Evolutionary conservation across 2,113 vertebrate species (phyloP), one percentile per base, ranked within the genome.

Genomic region (Rhinoderma darwinii): DNA sequence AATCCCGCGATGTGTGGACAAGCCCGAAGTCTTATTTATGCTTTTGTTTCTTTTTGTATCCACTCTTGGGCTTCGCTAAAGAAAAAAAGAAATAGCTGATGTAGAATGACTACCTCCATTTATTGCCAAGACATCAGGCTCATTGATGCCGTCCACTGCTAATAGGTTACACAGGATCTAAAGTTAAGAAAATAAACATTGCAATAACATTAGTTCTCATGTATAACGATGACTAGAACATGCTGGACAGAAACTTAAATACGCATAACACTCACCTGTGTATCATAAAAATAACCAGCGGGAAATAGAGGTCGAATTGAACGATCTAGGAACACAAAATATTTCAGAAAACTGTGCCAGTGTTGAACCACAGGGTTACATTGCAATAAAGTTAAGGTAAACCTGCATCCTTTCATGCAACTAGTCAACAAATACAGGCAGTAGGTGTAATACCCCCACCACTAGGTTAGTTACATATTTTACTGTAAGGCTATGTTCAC

Each of bases 141-240:
- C 95, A 94, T 99, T 97, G 88, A 96, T 85, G 20, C 97, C 97
- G 91, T 99, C 98, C 56, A 98, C 98, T 86, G 98, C 97, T 82
- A 99, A 94, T 90, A 99, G 94, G 93, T 99, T 99, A 94, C 98
- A 99, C 89, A 98, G 92, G 86, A 99, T 90, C 98, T 99, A 89
- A 76, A 77, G 89, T 76, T 89, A 90, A 86, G 54, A 91, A 89
- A 92, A 86, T n/a, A 56, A 72, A 37, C 1, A 78, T 22, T 18
- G 51, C 32, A 84, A 56, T 22, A 54, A 5, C 4, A 75, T 47
- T 27, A 59, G 25, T 32, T 20, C 8, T 10, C 4, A 78, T 8
- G 35, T 27, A 78, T 15, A 35, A 54, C 15, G 32, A 50, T 78
- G 72, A 43, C 43, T 74, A 44, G 1, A 75, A 15, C 39, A 27